phyloP scores from a whole-genome alignment of 2,888 invertebrate genomes.

The Liopterus haemorrhoidalis region DNA sequence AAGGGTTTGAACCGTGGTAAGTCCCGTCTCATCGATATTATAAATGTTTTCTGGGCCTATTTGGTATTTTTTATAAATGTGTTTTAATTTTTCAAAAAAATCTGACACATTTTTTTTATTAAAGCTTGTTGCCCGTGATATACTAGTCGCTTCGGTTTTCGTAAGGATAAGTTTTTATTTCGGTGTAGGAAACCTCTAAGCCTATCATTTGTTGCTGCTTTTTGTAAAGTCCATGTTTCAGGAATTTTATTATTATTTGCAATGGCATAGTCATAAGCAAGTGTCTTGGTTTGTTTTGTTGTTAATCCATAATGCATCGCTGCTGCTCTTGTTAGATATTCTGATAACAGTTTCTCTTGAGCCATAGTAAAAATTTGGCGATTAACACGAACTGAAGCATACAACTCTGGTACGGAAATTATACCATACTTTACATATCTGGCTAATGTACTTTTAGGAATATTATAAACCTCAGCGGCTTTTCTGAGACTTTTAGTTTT shows the following conservation, averaged over 20 bases:
- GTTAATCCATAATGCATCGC: constrained; percentile 11
- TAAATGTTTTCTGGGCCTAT: not conserved
- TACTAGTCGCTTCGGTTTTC: constrained; percentile 11
- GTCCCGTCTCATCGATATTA: not conserved
- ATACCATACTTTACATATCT: too few species aligned
- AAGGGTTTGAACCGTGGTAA: constrained; percentile 10
- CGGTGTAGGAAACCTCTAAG: not conserved
- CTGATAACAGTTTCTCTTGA: too few species aligned
- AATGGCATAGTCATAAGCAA: constrained; percentile 1
- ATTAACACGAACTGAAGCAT: too few species aligned
- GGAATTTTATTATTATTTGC: not conserved
- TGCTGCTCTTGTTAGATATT: too few species aligned
- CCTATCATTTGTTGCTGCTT: not conserved
- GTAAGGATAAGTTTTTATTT: constrained; percentile 6
- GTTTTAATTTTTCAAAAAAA: constrained; percentile 11
- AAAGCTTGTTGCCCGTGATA: constrained; percentile 11
- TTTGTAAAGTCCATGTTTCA: not conserved
- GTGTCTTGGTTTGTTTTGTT: constrained; percentile 1
- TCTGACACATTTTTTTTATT: constrained; percentile 8
- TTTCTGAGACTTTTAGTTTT: too few species aligned
- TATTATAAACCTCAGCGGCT: too few species aligned
- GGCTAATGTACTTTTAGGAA: too few species aligned
- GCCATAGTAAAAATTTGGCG: too few species aligned
- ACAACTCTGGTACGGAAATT: too few species aligned
- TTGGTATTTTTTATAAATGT: not conserved